Base-by-base conservation (phyloP, 2,113 vertebrate species). In the Carassius auratus region DNA sequence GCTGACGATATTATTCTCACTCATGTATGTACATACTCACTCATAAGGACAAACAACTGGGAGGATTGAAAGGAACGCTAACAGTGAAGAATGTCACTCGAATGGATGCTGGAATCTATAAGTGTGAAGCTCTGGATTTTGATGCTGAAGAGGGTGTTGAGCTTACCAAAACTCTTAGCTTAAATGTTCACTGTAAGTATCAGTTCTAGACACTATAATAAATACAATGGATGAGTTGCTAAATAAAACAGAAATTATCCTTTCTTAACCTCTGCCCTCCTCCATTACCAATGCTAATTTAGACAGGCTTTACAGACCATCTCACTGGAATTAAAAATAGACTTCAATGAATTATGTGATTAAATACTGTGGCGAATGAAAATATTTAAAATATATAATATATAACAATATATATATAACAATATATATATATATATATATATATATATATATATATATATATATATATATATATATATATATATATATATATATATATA, bases 101-200 rank as follows among this genome's bases (percentile, higher is more conserved):
- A 42, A 55, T 76, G 0, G 91, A 96, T 13, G 61, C 82, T 0
- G 96, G 95, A 0, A 26, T 4, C 0, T 98, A 97, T 55, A 86
- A 0, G 19, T 98, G 97, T 87, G 85, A 82, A 0, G 95, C 93
- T 0, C 83, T 86, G 0, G 96, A 97, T 85, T 97, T 92, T 0
- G 96, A 98, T 0, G 90, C 93, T 0, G 9, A 30, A 0, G 10
- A 91, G 0, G 89, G 91, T 0, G 87, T 88, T 0, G 87, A 94
- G 0, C 93, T 97, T 12, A 78, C 2, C 15, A 91, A 89, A 75
- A 87, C 38, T 0, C 87, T 95, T 81, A 48, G 0, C 45, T 90
- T 98, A 23, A 36, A 0, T 0, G 95, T 98, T n/a, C 87, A 96
- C 86, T 95, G 97, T 97, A 92, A 97, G 96, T 87, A 57, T 14